Evolutionary conservation across 2,797 vertebrate genomes (phyloP).

Genomic region (Microctenopoma steveboyesi): DNA sequence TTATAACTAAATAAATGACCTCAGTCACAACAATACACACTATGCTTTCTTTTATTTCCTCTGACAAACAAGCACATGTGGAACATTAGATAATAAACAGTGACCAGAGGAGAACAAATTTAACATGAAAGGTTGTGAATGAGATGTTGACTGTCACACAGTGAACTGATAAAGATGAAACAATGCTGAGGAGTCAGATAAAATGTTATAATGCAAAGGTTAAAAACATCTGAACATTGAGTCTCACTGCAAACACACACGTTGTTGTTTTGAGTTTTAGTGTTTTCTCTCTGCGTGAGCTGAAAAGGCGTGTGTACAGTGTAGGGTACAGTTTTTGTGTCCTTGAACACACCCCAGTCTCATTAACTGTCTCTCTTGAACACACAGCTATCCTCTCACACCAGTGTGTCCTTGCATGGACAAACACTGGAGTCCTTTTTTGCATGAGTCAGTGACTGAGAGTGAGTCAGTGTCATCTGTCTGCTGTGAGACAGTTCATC

Average conservation of each 20-base stretch:
- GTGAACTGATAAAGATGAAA: neutral
- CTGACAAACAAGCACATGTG: neutral
- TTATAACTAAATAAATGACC: too few relatives aligned
- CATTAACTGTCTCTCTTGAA: conserved; percentile 9
- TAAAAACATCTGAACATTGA: neutral
- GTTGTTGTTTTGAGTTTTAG: too few relatives aligned
- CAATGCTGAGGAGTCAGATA: neutral
- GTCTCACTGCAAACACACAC: neutral
- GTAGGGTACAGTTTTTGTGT: conserved; percentile 1
- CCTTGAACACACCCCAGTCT: conserved; percentile 23
- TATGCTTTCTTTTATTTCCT: neutral
- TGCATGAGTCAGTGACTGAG: conserved; percentile 1
- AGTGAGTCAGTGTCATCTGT: conserved; percentile 57
- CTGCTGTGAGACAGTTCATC: conserved; percentile 26
- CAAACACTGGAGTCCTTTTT: conserved; percentile 10
- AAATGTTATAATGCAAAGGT: neutral
- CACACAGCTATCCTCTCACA: conserved; percentile 1
- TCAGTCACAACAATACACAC: too few relatives aligned
- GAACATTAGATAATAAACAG: neutral
- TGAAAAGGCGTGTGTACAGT: conserved; percentile 10
- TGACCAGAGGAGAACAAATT: neutral
- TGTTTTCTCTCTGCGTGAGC: neutral
- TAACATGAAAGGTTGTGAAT: neutral
- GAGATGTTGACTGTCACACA: neutral
- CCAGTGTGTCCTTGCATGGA: conserved; percentile 4